phyloP scores from a whole-genome alignment of 2,888 invertebrate genomes.

The Sicus ferrugineus region DNA sequence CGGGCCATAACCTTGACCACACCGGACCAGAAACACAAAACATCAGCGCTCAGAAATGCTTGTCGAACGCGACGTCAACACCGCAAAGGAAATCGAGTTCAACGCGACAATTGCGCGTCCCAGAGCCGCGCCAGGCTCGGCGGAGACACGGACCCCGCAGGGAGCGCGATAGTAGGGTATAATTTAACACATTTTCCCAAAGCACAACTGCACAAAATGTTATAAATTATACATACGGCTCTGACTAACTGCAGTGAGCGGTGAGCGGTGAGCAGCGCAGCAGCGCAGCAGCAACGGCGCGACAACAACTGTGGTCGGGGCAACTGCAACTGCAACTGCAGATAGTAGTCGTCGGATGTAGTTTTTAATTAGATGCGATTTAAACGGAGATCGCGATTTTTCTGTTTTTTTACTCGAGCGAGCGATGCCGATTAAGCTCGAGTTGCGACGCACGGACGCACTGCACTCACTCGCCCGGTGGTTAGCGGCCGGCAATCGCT shows the following conservation, averaged over 20 bases:
- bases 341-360: constrained; percentile 20
- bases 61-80: constrained; percentile 12
- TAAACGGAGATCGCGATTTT: constrained; percentile 15
- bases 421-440: not conserved
- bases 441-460: not conserved
- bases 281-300: constrained; percentile 10
- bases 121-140: not conserved
- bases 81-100: constrained; percentile 4
- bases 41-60: constrained; percentile 10
- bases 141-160: not conserved
- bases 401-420: constrained; percentile 20
- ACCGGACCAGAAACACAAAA: not conserved
- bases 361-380: constrained; percentile 30
- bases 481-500: not conserved
- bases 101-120: not conserved
- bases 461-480: not conserved
- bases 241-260: constrained; percentile 35
- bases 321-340: constrained; percentile 1
- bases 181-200: constrained; percentile 54
- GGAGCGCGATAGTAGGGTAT: constrained; percentile 50
- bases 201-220: constrained; percentile 52
- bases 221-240: constrained; percentile 59
- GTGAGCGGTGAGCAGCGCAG: no score
- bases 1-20: constrained; percentile 58
- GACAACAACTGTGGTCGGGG: constrained; percentile 31